Percentiles rank a stretch among this genome's conserved stretches.
These are phyloP conservation scores for Diadegma fenestrale DNA, from an alignment of 2,888 invertebrate species.

Conservation along the genomic window DNA sequence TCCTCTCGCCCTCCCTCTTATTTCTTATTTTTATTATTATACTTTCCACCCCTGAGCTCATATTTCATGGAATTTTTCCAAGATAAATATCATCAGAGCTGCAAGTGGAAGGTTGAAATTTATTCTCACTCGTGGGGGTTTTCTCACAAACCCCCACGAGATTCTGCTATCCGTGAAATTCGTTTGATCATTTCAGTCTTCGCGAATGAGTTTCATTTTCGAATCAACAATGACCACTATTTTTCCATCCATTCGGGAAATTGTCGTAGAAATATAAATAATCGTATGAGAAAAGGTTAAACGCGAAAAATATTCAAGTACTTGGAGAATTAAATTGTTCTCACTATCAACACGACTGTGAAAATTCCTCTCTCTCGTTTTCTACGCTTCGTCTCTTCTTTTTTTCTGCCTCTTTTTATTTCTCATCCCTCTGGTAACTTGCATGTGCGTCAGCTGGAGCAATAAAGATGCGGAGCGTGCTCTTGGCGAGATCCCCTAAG, in stretches of 20 bases:
- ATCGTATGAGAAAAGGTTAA: not conserved
- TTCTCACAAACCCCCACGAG: not conserved
- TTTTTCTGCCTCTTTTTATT: conserved; percentile 2
- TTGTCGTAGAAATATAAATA: not conserved
- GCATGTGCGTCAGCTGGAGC: conserved; percentile 27
- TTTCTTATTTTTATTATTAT: not conserved
- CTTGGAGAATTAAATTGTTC: conserved; percentile 9
- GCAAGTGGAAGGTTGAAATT: not conserved
- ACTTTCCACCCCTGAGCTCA: not conserved
- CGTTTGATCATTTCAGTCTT: not conserved
- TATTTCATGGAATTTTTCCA: conserved; percentile 28
- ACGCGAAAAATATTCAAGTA: not conserved
- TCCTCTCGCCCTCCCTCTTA: conserved; percentile 16
- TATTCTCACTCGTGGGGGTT: not conserved
- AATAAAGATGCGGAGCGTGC: conserved; percentile 33
- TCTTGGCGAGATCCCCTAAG: conserved; percentile 18
- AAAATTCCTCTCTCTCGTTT: conserved; percentile 20
- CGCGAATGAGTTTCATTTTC: not conserved
- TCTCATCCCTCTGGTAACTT: conserved; percentile 17
- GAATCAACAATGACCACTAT: not conserved
- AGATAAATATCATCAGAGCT: conserved; percentile 8
- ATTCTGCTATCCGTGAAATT: not conserved
- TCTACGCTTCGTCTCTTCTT: not conserved
- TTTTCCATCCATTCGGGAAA: not conserved
- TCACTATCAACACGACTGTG: conserved; percentile 27